Evolutionary conservation across 1,140 invertebrate genomes (phyloP), one percentile per base, ranked within the genome.

Genomic region (Neodiprion lecontei): DNA sequence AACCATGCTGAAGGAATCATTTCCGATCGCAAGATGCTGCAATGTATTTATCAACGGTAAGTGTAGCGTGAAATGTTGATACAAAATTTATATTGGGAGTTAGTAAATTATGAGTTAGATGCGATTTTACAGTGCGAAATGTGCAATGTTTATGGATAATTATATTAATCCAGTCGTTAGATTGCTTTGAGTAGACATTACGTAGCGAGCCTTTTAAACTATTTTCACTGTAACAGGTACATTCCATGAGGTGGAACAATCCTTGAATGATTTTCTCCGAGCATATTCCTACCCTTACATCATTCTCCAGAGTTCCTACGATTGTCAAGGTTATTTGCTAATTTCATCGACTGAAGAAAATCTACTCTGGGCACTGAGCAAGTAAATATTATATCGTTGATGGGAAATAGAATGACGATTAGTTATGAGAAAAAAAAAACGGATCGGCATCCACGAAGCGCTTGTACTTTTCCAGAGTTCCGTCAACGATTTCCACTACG

Each of bases 241-340:
- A 21, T 11, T 12, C 4, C 10, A 47, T 12, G 67, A 47, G 40
- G 7, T 69, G 67, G 74, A 75, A 9, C 12, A 40, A 21, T n/a
- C 83, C 40, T 83, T 85, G 47, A 71, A 72, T 17, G 71, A 79
- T 48, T 85, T 85, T 70, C 76, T 76, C 10, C 67, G 74, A 70
- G 69, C 75, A 23, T 85, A 85, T 78, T 77, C 74, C 1, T 77
- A 77, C 67, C 74, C 79, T 40, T 86, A 86, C 69, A 67, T 79
- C 1, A 40, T 85, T 11, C 70, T 71, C 0, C 11, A 23, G 47
- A 76, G 21, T 12, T 70, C 17, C 1, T 70, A 79, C 14, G 75
- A 76, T 3, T 86, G 84, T 28, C 21, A 77, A 7, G 82, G 76
- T 14, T 81, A 84, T 49, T 76, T 86, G 9, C 72, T 84, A 10